Evolutionary conservation across 2,113 vertebrate species (phyloP).

Genomic region (Myotis brandtii): DNA sequence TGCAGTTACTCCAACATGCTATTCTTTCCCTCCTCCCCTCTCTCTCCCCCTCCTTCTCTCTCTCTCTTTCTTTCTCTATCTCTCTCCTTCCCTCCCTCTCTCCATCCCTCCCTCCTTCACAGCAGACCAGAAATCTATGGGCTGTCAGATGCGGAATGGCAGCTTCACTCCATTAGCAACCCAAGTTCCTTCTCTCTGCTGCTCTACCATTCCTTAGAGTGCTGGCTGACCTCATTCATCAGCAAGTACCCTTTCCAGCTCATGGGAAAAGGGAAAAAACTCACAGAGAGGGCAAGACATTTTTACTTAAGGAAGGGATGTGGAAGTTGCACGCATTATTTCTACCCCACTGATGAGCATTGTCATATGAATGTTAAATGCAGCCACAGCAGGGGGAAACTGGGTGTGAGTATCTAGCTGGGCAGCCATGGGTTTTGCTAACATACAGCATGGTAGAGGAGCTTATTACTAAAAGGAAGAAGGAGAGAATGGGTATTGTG

Average conservation of each 20-base stretch:
- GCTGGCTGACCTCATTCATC: not conserved
- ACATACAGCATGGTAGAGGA: not conserved
- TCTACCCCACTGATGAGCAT: not conserved
- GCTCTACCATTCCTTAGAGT: not conserved
- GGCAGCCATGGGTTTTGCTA: not conserved
- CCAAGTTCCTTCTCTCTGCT: not conserved
- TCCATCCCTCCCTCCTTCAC: not conserved
- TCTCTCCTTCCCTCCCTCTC: accelerated
- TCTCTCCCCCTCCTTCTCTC: too few species aligned
- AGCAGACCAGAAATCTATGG: not conserved
- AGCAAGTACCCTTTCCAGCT: not conserved
- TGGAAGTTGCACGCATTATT: not conserved
- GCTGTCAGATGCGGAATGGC: not conserved
- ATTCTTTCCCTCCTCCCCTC: too few species aligned
- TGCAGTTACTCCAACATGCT: not conserved
- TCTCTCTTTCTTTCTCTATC: too few species aligned
- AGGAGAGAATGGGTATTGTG: not conserved
- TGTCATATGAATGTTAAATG: not conserved
- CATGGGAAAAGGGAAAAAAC: not conserved
- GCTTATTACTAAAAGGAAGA: not conserved
- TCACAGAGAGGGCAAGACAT: not conserved
- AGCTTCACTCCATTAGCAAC: not conserved
- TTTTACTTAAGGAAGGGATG: not conserved
- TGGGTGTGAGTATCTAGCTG: too few species aligned
- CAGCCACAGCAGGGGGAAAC: not conserved